These are phyloP conservation scores for Caenorhabditis wallacei DNA, from an alignment of 2,888 invertebrate species.

Conservation along the genomic window DNA sequence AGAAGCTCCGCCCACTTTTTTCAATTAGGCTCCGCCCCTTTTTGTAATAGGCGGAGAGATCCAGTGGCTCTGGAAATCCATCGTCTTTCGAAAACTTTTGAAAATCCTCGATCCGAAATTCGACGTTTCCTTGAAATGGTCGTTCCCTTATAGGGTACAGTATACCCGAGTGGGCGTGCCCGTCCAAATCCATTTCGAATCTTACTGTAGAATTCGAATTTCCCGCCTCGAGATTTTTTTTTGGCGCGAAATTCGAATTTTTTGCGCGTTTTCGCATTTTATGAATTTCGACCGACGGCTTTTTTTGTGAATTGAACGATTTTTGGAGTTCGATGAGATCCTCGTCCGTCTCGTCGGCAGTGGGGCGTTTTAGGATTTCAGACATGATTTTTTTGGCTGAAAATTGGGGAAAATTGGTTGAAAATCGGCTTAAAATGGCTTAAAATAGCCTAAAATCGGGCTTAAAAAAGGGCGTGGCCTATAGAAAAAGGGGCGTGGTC, in stretches of 20 bases:
- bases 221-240: slow-evolving; percentile 4
- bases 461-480: no score
- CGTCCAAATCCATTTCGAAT: slow-evolving; percentile 67
- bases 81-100: slow-evolving; percentile 71
- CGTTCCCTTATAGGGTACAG: slow-evolving; percentile 54
- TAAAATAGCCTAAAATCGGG: no score
- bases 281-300: slow-evolving; percentile 51
- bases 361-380: slow-evolving; percentile 67
- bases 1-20: slow-evolving; percentile 69
- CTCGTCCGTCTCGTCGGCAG: slow-evolving; percentile 69
- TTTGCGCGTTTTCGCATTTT: slow-evolving; percentile 40
- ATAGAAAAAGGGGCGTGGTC: no score
- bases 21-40: not conserved
- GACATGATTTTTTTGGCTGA: slow-evolving; percentile 29
- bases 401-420: not conserved
- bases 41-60: slow-evolving; percentile 72
- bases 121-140: slow-evolving; percentile 7
- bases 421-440: no score
- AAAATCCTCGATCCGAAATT: not conserved
- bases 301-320: slow-evolving; percentile 43
- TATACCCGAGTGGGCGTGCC: slow-evolving; percentile 28
- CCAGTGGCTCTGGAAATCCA: slow-evolving; percentile 79
- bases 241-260: slow-evolving; percentile 13
- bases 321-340: slow-evolving; percentile 70
- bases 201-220: slow-evolving; percentile 26